phyloP scores from a whole-genome alignment of 2,888 invertebrate species.

The Ferrisia virgata region DNA sequence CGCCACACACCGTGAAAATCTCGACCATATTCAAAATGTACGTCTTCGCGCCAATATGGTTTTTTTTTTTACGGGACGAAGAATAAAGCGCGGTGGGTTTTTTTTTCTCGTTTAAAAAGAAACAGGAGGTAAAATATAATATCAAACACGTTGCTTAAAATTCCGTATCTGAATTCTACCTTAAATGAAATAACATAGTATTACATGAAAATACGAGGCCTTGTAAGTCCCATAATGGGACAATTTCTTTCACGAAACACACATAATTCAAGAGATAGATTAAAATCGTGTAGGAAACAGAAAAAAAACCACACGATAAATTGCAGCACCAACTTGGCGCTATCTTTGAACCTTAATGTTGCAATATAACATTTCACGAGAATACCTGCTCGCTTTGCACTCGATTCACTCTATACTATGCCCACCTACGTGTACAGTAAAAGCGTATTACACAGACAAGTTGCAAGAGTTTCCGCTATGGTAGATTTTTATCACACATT shows the following conservation, averaged over 20 bases:
- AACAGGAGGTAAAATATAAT: background rate
- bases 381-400: background rate
- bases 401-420: background rate
- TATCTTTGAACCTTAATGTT: background rate
- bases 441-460: background rate
- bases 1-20: background rate
- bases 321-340: background rate
- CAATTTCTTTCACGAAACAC: constrained; percentile 27
- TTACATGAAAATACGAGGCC: constrained; percentile 15
- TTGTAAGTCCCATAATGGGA: constrained; percentile 32
- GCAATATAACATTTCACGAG: background rate
- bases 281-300: constrained; percentile 24
- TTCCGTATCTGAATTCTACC: background rate
- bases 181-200: background rate
- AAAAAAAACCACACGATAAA: constrained; percentile 4
- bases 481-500: background rate
- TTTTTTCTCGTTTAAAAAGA: background rate
- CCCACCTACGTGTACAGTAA: background rate
- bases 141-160: background rate
- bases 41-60: background rate
- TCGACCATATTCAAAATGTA: background rate
- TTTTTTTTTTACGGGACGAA: background rate
- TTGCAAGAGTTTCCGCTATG: background rate
- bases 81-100: background rate
- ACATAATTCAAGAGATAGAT: constrained; percentile 27